Evolutionary conservation across 2,113 vertebrate genomes (phyloP).

Genomic region (Melanerpes aurifrons): DNA sequence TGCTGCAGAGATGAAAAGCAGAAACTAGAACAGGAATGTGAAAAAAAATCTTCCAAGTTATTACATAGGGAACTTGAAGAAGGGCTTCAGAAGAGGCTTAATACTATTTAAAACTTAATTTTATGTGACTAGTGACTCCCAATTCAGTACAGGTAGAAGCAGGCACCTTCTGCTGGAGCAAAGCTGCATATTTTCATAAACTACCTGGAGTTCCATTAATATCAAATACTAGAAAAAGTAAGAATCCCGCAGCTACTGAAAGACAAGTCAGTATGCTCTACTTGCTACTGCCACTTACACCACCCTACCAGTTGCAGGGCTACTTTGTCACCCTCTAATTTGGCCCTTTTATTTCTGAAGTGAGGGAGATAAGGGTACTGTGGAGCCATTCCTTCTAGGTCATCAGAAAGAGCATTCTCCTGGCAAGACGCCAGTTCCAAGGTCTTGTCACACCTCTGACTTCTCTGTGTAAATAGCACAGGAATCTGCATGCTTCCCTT

Average conservation of each 20-base stretch:
- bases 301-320: neutral
- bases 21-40: neutral
- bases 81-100: neutral
- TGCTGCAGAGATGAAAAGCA: neutral
- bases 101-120: neutral
- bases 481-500: conserved; percentile 18
- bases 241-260: neutral
- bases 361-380: conserved; percentile 36
- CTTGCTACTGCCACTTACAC: neutral
- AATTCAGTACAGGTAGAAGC: neutral
- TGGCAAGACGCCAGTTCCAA: conserved; percentile 20
- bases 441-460: conserved; percentile 65
- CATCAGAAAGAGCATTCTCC: conserved; percentile 5
- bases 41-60: neutral
- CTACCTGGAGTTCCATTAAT: neutral
- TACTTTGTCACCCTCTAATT: conserved; percentile 54
- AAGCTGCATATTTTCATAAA: neutral
- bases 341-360: conserved; percentile 54
- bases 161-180: neutral
- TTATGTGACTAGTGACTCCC: neutral
- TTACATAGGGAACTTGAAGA: neutral
- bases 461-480: conserved; percentile 48
- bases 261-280: neutral
- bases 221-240: neutral
- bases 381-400: conserved; percentile 45